Base-by-base conservation (phyloP, 2,888 invertebrate genomes). In the Trilocha varians region DNA sequence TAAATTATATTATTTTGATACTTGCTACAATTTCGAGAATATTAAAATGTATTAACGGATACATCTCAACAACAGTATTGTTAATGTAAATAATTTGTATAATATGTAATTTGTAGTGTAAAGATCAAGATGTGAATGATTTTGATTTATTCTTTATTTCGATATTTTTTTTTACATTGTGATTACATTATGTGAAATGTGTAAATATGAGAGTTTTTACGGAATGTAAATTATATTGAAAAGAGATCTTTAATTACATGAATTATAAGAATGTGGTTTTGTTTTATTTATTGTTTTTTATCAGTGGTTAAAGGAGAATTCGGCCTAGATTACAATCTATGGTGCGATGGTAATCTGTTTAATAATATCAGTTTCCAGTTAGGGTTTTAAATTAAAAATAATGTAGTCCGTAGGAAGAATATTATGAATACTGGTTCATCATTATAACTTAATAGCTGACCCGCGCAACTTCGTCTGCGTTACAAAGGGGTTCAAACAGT, bases 201-300 rank as follows among this genome's bases (percentile, higher is more conserved):
- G 80, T 80, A 82, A 70, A 79, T 67, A 73, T 59, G 65, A 53
- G 52, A 57, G 67, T 68, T 72, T 78, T 68, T 73, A 74, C 67
- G 52, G n/a, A 50, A 66, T 70, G 63, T 71, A 74, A 71, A 76
- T 70, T 63, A 70, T 77, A 76, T 72, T 77, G 72, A 74, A 68
- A 74, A 68, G 67, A 77, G 76, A 79, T 79, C 76, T 78, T 78
- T 70, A 78, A 77, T 65, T 75, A 79, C 77, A 78, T 71, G 69
- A 65, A 74, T 63, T 62, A 65, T 75, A 72, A 67, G 64, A 48
- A 40, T 44, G 32, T 38, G 42, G 48, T 14, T 50, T 55, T 60
- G 64, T 67, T 68, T 62, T 52, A 58, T 64, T 55, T 32, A 17
- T 25, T 1, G 25, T 2, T 11, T 6, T n/a, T n/a, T n/a, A n/a